Percentiles rank a stretch among this genome's conserved stretches.
Conservation (phyloP, 30 jellyfish, hydroid and myxozoan genomes). For the Hydra vulgaris region DNA sequence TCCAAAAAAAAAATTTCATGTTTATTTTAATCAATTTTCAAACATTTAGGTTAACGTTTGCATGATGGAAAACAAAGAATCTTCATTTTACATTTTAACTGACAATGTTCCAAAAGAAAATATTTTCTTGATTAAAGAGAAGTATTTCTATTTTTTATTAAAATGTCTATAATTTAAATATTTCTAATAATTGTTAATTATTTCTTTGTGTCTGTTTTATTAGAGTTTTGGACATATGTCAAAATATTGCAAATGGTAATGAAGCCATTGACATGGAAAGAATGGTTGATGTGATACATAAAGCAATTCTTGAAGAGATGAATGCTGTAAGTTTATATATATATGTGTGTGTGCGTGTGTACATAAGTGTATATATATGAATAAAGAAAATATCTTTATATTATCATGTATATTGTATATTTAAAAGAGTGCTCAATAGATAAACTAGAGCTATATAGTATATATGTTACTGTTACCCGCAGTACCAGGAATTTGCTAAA, state of each 20-base stretch:
- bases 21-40: too few species aligned
- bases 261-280: constrained; percentile 55
- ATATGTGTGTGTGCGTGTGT: too few species aligned
- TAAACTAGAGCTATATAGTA: too few species aligned
- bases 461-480: too few species aligned
- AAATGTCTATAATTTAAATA: not conserved
- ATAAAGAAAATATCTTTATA: too few species aligned
- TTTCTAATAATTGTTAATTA: not conserved
- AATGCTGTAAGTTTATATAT: constrained; percentile 44
- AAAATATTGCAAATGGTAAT: constrained; percentile 36
- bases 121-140: constrained; percentile 29
- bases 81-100: constrained; percentile 52
- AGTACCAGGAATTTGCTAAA: too few species aligned
- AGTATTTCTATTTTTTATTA: constrained; percentile 24
- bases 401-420: too few species aligned
- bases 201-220: not conserved
- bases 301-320: constrained; percentile 55
- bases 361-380: too few species aligned
- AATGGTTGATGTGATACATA: constrained; percentile 52
- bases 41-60: constrained; percentile 43
- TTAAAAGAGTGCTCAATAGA: too few species aligned
- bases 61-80: constrained; percentile 54
- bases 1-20: too few species aligned
- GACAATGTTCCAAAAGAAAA: constrained; percentile 68
- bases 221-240: constrained; percentile 47